Percentiles rank a stretch among this genome's conserved stretches.
phyloP scores from a whole-genome alignment of 2,113 vertebrate genomes.

The Bolborhynchus lineola region DNA sequence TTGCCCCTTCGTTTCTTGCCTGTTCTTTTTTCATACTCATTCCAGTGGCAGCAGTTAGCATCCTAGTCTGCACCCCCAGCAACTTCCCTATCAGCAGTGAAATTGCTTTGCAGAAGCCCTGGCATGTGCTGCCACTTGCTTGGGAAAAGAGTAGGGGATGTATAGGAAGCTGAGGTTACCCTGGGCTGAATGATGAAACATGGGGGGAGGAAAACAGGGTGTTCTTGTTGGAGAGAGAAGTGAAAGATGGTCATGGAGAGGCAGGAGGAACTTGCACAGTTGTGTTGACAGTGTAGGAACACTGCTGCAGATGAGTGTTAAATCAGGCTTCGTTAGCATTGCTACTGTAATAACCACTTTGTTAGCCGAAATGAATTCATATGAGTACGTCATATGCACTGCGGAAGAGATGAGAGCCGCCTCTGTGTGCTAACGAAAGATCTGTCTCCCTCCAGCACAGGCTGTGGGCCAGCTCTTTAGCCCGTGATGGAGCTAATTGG shows the following conservation, averaged over 20 bases:
- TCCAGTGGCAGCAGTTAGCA: not conserved
- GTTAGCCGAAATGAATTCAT: not conserved
- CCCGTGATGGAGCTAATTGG: not conserved
- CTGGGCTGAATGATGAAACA: not conserved
- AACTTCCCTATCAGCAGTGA: not conserved
- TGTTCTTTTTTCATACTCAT: not conserved
- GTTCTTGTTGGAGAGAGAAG: not conserved
- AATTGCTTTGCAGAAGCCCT: not conserved
- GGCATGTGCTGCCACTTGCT: not conserved
- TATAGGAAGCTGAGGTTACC: not conserved
- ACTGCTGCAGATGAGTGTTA: not conserved
- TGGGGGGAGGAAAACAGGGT: not conserved
- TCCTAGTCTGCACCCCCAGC: not conserved
- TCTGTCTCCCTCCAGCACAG: not conserved
- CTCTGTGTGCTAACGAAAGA: not conserved
- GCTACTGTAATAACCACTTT: not conserved
- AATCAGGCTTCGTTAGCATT: not conserved
- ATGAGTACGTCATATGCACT: accelerated
- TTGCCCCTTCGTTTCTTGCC: not conserved
- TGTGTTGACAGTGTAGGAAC: not conserved
- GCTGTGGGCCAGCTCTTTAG: not conserved
- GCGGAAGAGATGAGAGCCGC: not conserved
- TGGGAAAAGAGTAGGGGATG: not conserved
- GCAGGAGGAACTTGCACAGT: not conserved
- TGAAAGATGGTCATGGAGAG: not conserved